phyloP scores from a whole-genome alignment of 35 echinoderm and acorn worm species.

The Chiridota heheva region DNA sequence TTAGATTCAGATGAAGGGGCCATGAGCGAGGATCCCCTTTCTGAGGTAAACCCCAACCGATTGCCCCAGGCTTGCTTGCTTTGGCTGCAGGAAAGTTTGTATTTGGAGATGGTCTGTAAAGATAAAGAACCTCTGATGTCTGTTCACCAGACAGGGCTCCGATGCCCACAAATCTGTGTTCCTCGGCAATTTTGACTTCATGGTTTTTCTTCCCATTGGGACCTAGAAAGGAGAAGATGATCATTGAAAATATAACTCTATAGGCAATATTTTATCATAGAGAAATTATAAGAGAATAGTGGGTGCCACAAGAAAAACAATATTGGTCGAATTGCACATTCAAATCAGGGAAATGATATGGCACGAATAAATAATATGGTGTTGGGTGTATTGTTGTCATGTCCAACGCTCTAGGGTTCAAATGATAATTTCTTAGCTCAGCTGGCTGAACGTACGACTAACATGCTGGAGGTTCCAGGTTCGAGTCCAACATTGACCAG shows the following conservation, averaged over 20 bases:
- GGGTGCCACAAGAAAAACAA: neutral
- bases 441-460: too few relatives aligned
- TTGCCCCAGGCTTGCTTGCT: constrained; percentile 47
- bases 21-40: constrained; percentile 68
- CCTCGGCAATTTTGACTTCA: constrained; percentile 12
- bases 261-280: neutral
- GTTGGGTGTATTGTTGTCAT: neutral
- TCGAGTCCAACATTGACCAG: too few relatives aligned
- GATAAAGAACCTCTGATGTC: constrained; percentile 57
- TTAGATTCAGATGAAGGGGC: constrained; percentile 66
- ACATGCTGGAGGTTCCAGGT: too few relatives aligned
- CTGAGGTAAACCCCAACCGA: constrained; percentile 66
- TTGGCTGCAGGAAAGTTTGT: constrained; percentile 35
- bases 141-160: constrained; percentile 35
- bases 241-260: neutral
- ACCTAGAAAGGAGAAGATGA: constrained; percentile 14
- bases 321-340: neutral
- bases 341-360: neutral
- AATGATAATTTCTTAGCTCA: too few relatives aligned
- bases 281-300: neutral
- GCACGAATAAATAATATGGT: neutral
- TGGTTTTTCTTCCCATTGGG: constrained; percentile 64
- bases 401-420: neutral
- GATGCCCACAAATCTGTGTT: constrained; percentile 43
- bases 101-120: constrained; percentile 43